A percentile compares a stretch with the other conserved stretches of the same genome.
Evolutionary conservation across 2,888 invertebrate genomes (phyloP).

Genomic region (Caenorhabditis sp.): DNA sequence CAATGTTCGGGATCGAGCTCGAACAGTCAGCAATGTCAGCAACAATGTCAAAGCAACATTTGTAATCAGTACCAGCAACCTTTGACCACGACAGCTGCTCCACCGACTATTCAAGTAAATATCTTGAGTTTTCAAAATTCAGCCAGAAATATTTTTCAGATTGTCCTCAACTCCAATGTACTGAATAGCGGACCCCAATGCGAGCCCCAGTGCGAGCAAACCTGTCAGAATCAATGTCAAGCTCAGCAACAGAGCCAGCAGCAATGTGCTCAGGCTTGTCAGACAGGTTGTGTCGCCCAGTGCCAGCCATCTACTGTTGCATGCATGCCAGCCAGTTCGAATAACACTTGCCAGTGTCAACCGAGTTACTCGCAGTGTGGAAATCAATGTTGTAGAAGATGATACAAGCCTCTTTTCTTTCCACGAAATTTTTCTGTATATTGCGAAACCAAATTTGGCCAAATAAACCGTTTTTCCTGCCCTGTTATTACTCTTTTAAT

Average conservation of each 20-base stretch:
- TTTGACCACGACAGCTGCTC: constrained; percentile 19
- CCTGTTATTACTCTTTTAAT: constrained; percentile 4
- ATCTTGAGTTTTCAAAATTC: background rate
- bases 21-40: constrained; percentile 56
- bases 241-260: constrained; percentile 55
- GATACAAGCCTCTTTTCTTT: background rate
- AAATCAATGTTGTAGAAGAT: constrained; percentile 59
- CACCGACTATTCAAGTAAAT: constrained; percentile 57
- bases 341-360: constrained; percentile 53
- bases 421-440: constrained; percentile 42
- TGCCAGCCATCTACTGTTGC: constrained; percentile 58
- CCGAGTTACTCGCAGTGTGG: constrained; percentile 63
- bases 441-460: constrained; percentile 6
- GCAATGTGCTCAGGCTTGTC: constrained; percentile 65
- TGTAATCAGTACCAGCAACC: constrained; percentile 44
- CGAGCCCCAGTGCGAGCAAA: constrained; percentile 59
- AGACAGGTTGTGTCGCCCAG: constrained; percentile 56
- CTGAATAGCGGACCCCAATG: constrained; percentile 60
- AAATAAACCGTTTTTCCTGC: no score
- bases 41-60: constrained; percentile 50
- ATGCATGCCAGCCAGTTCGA: constrained; percentile 46
- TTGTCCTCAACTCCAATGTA: constrained; percentile 55
- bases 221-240: constrained; percentile 60
- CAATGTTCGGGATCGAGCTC: constrained; percentile 46
- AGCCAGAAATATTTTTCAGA: constrained; percentile 12